Conservation (phyloP, 53 echinoderm and acorn worm species). For the Crossaster papposus region DNA sequence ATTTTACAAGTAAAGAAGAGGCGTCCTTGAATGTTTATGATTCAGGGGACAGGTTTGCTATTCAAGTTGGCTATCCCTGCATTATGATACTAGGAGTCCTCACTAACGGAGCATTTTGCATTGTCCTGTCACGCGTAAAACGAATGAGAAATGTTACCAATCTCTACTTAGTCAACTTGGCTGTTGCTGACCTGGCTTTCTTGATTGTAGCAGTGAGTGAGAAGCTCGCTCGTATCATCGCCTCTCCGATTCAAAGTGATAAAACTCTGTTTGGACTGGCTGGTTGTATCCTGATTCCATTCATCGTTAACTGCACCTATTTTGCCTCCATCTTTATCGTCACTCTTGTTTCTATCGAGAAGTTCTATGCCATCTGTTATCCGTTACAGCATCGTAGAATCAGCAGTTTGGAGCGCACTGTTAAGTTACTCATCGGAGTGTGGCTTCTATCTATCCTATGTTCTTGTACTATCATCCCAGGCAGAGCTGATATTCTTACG, state of each 20-base stretch:
- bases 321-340: constrained; percentile 77
- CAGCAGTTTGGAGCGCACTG: constrained; percentile 54
- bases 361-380: constrained; percentile 78
- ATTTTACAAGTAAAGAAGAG: constrained; percentile 18
- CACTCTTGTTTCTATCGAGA: constrained; percentile 79
- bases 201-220: constrained; percentile 68
- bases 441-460: constrained; percentile 62
- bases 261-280: constrained; percentile 61
- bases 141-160: constrained; percentile 87
- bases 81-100: constrained; percentile 65
- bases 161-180: constrained; percentile 81
- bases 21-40: not conserved
- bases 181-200: constrained; percentile 76
- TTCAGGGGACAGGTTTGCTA: constrained; percentile 45
- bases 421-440: constrained; percentile 45
- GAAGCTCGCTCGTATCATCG: constrained; percentile 59
- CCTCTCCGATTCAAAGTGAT: constrained; percentile 65
- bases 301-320: constrained; percentile 67
- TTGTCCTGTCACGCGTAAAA: constrained; percentile 67
- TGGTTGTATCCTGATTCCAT: constrained; percentile 71
- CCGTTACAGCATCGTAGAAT: constrained; percentile 69
- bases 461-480: constrained; percentile 67
- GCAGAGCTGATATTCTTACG: constrained; percentile 32
- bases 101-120: constrained; percentile 71
- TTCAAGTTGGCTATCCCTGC: constrained; percentile 72